Conservation (phyloP, 37 sponge, comb jelly and placozoan genomes). For the Hexactinellida sp. region DNA sequence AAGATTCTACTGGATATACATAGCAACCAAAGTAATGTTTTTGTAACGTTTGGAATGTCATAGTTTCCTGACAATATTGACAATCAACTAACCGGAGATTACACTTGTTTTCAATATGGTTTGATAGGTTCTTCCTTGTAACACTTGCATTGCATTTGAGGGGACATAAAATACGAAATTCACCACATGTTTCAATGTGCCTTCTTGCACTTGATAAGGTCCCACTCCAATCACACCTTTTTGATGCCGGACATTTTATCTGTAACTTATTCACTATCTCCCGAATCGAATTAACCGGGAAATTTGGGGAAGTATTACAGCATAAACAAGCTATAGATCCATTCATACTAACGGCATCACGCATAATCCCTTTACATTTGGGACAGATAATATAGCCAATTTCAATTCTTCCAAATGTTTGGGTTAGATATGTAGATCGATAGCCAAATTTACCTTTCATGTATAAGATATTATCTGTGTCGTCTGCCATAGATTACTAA, state of each 20-base stretch:
- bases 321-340: not conserved
- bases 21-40: no score
- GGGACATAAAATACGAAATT: not conserved
- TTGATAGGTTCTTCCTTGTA: not conserved
- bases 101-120: not conserved
- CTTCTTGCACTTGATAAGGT: not conserved
- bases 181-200: not conserved
- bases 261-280: not conserved
- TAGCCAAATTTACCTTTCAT: no score
- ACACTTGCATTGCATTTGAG: not conserved
- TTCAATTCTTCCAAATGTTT: no score
- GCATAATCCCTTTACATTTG: not conserved
- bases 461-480: no score
- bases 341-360: not conserved
- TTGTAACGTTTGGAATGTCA: no score
- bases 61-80: not conserved
- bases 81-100: not conserved
- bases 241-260: not conserved
- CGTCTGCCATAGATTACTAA: no score
- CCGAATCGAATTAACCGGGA: not conserved
- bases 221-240: not conserved
- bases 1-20: no score
- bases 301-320: not conserved
- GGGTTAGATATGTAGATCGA: no score
- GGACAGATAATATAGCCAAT: not conserved